A percentile compares a stretch with the other conserved stretches of the same genome.
Evolutionary conservation across 2,113 vertebrate genomes (phyloP).

Genomic region (Apteryx owenii): DNA sequence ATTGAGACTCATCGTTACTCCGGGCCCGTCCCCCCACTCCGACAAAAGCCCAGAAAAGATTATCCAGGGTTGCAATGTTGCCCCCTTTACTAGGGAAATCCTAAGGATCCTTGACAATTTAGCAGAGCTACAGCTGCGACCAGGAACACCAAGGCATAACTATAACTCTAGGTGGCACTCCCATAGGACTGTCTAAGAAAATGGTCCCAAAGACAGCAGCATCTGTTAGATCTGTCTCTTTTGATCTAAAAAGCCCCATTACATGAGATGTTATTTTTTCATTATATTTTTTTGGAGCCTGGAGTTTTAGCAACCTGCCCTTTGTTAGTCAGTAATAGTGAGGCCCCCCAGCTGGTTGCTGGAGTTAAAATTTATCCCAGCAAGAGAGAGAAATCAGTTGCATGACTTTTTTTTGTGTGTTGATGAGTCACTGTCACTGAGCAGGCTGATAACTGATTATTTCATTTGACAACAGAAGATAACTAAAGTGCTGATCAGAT

Average conservation of each 20-base stretch:
- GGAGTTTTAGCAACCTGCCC: neutral
- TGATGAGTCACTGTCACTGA: neutral
- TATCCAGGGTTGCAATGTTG: neutral
- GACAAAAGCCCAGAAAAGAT: neutral
- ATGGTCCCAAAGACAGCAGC: neutral
- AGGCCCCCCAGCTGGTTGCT: neutral
- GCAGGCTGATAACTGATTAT: neutral
- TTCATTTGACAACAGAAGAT: neutral
- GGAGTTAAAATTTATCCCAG: neutral
- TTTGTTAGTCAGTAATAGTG: neutral
- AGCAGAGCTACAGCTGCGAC: neutral
- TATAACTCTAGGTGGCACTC: neutral
- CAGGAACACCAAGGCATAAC: neutral
- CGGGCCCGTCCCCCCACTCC: too few relatives aligned
- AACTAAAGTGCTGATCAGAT: neutral
- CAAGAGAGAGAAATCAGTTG: neutral
- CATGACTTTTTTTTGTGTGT: neutral
- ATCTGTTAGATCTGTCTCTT: neutral
- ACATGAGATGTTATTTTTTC: neutral
- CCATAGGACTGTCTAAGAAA: neutral
- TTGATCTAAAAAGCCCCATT: neutral
- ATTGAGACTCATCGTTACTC: too few relatives aligned
- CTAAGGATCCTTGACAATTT: neutral
- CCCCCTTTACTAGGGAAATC: neutral
- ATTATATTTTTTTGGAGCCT: neutral